Base-by-base conservation (phyloP, 2,888 invertebrate genomes). In the Orthosia cruda region DNA sequence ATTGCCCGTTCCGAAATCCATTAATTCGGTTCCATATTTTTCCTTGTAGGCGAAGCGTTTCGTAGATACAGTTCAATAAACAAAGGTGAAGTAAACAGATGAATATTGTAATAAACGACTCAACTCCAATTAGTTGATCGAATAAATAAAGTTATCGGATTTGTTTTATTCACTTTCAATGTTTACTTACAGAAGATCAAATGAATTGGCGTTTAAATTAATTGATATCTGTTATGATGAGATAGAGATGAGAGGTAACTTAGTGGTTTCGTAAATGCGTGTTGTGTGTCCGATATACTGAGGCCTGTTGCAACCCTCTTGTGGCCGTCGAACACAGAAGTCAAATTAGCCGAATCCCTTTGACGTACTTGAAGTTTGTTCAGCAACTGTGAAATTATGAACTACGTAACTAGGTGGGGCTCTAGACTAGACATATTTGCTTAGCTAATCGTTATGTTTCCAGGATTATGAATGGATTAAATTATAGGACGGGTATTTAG, bases 311-410 rank as follows among this genome's bases (percentile, higher is more conserved):
- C 83, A 84, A 86, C 88, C 89, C 91, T 90, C 91, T 89, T 90
- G 93, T 83, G 92, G 92, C 84, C 77, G 87, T 74, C 89, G 92
- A 91, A 93, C 94, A 92, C 89, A 85, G 92, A 92, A 94, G 94
- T 94, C 93, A 92, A 94, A 94, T 94, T 94, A 94, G 91, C 87
- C 83, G 89, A 91, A 91, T 91, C 93, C 94, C 93, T 93, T 94
- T 93, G 93, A 91, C 90, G 87, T 90, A 92, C 88, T 92, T 90
- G 75, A 84, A 90, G 92, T 92, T 93, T 89, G 92, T 91, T 86
- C 86, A 87, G 88, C 77, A 86, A 90, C 92, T 90, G 88, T 84
- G 84, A 91, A 92, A 91, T 92, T 91, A 92, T 92, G 90, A 91
- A 90, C 87, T 87, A 86, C 82, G 85, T 87, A 77, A 87, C 87